Conservation (phyloP, 2,113 vertebrate species). For the Globicephala melas region DNA sequence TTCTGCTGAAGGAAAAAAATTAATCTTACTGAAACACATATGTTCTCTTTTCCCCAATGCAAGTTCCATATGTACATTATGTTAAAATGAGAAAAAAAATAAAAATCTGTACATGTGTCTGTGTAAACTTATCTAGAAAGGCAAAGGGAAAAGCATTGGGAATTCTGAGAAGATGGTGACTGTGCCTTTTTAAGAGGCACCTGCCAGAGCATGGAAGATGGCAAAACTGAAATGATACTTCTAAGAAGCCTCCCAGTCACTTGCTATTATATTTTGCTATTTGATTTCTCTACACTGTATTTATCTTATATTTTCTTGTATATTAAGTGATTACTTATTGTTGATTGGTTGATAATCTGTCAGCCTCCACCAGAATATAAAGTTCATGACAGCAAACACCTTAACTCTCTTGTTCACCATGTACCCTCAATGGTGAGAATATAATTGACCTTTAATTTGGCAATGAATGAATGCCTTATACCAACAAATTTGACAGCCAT, state of each 20-base stretch:
- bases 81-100: background rate
- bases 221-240: background rate
- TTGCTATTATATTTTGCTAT: background rate
- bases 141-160: background rate
- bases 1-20: constrained; percentile 1
- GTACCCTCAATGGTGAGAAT: background rate
- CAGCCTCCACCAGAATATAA: background rate
- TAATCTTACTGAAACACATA: background rate
- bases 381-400: background rate
- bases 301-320: background rate
- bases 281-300: background rate
- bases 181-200: background rate
- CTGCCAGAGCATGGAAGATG: background rate
- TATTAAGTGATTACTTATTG: background rate
- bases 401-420: background rate
- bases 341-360: background rate
- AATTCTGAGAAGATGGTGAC: background rate
- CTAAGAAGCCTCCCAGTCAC: background rate
- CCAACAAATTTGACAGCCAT: background rate
- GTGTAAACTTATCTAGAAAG: background rate
- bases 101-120: background rate
- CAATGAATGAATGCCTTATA: background rate
- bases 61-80: background rate
- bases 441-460: background rate
- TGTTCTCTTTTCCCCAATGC: background rate